A percentile compares a stretch with the other conserved stretches of the same genome.
Conservation (phyloP, 2,113 vertebrate genomes). For the Pavo muticus region DNA sequence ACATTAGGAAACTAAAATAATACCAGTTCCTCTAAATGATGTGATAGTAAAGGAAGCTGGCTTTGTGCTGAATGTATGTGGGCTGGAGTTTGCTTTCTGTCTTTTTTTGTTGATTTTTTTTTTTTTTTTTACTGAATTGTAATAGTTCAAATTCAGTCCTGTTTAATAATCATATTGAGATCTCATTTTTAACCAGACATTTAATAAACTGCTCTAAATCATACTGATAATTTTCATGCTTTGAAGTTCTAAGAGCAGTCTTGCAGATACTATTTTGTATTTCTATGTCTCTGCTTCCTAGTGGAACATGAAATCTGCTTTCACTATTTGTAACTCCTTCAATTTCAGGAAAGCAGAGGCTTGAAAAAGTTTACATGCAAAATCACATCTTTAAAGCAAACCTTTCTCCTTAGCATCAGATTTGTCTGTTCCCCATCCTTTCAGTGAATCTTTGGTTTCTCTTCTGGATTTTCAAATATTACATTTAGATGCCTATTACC, state of each 20-base stretch:
- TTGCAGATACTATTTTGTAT: background rate
- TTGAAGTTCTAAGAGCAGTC: background rate
- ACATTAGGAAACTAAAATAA: slow-evolving; percentile 33
- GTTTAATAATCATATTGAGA: slow-evolving; percentile 36
- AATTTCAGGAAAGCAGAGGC: background rate
- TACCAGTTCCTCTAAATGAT: slow-evolving; percentile 32
- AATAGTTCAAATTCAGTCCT: slow-evolving; percentile 52
- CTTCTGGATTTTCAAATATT: background rate
- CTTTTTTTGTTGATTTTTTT: background rate
- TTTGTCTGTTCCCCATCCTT: background rate
- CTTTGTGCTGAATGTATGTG: slow-evolving; percentile 29
- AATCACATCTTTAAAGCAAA: background rate
- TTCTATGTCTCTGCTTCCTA: background rate
- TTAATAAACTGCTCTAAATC: slow-evolving; percentile 49
- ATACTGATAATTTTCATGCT: slow-evolving; percentile 43
- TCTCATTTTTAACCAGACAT: slow-evolving; percentile 56
- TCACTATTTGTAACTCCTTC: background rate
- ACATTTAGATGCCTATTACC: background rate
- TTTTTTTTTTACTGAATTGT: background rate
- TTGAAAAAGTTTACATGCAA: background rate
- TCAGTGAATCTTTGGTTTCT: background rate
- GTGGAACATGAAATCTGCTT: background rate
- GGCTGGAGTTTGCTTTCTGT: background rate
- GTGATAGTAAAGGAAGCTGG: slow-evolving; percentile 25
- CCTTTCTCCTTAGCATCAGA: background rate